These are phyloP conservation scores for Branchipolynoe longqiensis DNA, from an alignment of 2,888 invertebrate species.

Conservation along the genomic window DNA sequence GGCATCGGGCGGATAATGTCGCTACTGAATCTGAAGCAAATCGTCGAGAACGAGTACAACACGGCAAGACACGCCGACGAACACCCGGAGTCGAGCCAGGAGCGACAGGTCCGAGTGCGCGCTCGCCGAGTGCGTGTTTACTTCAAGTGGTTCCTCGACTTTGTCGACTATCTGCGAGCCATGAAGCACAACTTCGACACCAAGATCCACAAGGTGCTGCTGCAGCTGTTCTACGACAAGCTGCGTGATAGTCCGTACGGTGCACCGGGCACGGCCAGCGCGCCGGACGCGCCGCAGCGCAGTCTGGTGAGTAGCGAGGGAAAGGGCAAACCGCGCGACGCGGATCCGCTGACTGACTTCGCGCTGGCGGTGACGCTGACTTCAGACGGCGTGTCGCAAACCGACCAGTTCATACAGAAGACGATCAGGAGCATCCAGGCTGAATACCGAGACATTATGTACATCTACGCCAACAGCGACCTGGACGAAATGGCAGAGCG, in stretches of 20 bases:
- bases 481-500: conserved; percentile 23
- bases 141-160: conserved; percentile 47
- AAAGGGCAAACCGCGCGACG: neutral
- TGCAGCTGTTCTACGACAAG: conserved; percentile 32
- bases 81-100: conserved; percentile 7
- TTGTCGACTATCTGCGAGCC: conserved; percentile 31
- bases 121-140: conserved; percentile 19
- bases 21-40: neutral
- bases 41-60: conserved; percentile 33
- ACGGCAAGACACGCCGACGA: neutral
- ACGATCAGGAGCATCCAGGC: neutral
- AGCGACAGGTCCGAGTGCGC: conserved; percentile 7
- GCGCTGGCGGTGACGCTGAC: neutral
- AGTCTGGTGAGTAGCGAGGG: too few species aligned
- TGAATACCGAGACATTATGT: conserved; percentile 16
- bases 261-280: neutral
- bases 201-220: neutral
- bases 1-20: neutral
- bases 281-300: neutral
- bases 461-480: conserved; percentile 22
- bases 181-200: conserved; percentile 45
- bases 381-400: neutral
- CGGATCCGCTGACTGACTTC: conserved; percentile 1
- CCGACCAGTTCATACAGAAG: conserved; percentile 25
- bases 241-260: conserved; percentile 28